Evolutionary conservation across 2,888 invertebrate species (phyloP).

Genomic region (Calameuta filiformis): DNA sequence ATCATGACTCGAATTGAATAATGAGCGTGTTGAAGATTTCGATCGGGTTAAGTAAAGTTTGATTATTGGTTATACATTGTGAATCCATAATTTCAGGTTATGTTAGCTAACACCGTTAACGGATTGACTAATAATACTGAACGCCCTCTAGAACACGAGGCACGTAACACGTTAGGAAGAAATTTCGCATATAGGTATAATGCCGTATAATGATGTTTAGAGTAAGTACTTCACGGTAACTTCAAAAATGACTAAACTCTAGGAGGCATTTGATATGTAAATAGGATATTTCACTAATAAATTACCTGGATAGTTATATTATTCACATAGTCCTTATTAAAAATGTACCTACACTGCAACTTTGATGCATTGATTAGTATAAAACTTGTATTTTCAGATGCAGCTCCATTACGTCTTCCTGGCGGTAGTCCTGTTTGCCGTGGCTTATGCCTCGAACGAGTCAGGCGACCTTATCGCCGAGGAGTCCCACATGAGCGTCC

Average conservation of each 20-base stretch:
- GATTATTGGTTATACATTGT: neutral
- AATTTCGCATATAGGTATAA: neutral
- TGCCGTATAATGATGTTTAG: neutral
- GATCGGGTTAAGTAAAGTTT: constrained; percentile 3
- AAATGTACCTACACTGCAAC: neutral
- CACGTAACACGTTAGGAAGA: neutral
- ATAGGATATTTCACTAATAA: neutral
- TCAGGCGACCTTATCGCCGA: neutral
- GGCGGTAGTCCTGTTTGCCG: constrained; percentile 29
- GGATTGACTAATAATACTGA: neutral
- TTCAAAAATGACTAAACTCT: neutral
- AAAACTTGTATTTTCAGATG: constrained; percentile 29
- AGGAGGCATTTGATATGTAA: neutral
- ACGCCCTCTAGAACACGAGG: neutral
- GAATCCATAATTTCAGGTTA: neutral
- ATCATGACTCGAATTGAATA: neutral
- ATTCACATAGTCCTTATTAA: neutral
- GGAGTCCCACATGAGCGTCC: neutral
- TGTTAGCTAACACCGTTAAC: neutral
- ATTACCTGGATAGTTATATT: neutral
- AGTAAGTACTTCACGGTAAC: neutral
- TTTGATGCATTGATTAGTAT: neutral
- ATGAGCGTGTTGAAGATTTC: neutral
- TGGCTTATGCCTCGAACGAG: constrained; percentile 29
- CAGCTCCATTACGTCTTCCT: constrained; percentile 28